Evolutionary conservation across 2,113 vertebrate species (phyloP).

Genomic region (Abramis brama): DNA sequence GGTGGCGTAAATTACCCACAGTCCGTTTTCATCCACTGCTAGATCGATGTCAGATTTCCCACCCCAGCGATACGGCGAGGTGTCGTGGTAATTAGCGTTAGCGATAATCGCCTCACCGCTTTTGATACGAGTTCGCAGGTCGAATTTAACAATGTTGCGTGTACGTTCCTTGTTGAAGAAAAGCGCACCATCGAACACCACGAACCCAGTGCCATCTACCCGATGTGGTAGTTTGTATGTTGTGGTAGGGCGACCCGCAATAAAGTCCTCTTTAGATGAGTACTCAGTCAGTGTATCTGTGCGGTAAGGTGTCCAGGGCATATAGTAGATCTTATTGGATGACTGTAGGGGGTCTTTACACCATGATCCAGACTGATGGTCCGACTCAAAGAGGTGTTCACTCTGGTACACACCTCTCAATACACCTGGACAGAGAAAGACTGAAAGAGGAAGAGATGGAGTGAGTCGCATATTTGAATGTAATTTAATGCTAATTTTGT

Average conservation of each 20-base stretch:
- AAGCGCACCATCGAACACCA: constrained; percentile 94
- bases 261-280: constrained; percentile 98
- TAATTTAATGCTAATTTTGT: too few species aligned
- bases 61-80: constrained; percentile 88
- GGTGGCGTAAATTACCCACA: constrained; percentile 96
- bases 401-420: constrained; percentile 97
- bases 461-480: constrained; percentile 19
- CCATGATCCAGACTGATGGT: constrained; percentile 98
- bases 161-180: constrained; percentile 99
- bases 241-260: constrained; percentile 94
- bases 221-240: constrained; percentile 97
- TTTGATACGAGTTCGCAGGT: constrained; percentile 95
- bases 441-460: constrained; percentile 74
- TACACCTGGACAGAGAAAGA: constrained; percentile 97
- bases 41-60: constrained; percentile 89
- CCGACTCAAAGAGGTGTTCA: constrained; percentile 97
- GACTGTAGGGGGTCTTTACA: constrained; percentile 98
- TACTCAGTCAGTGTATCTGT: constrained; percentile 96
- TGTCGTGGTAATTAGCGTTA: constrained; percentile 84
- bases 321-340: constrained; percentile 99
- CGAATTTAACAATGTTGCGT: constrained; percentile 98
- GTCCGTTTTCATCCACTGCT: constrained; percentile 88
- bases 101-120: constrained; percentile 98
- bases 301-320: constrained; percentile 98
- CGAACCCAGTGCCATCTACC: constrained; percentile 96